Percentiles rank a stretch among this genome's conserved stretches.
Evolutionary conservation across 2,113 vertebrate genomes (phyloP).

Genomic region (Thermophis baileyi): DNA sequence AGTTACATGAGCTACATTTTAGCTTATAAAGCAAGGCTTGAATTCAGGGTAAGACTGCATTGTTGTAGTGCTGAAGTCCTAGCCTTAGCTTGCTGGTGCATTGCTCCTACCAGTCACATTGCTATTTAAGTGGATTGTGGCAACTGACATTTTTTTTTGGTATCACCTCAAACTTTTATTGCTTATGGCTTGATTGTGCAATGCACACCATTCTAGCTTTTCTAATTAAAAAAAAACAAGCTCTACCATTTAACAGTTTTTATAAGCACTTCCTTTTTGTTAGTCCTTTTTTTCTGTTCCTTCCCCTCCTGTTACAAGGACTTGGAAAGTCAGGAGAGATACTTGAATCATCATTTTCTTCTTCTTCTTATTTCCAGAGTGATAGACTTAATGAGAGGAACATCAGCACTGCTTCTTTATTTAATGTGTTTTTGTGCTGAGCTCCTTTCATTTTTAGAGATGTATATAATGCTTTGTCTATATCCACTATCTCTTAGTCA

Average conservation of each 20-base stretch:
- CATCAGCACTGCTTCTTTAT: background rate
- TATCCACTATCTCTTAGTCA: background rate
- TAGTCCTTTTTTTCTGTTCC: background rate
- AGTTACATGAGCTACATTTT: background rate
- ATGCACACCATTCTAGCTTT: background rate
- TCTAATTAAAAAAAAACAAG: background rate
- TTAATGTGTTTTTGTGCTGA: background rate
- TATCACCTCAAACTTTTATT: background rate
- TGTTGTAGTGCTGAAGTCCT: background rate
- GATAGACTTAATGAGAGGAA: background rate
- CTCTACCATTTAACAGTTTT: background rate
- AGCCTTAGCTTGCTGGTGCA: background rate
- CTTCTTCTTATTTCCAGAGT: background rate
- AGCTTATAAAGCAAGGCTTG: background rate
- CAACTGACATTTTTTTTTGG: background rate
- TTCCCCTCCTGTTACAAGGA: background rate
- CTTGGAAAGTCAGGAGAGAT: background rate
- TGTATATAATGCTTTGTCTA: background rate
- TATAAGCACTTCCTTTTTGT: background rate
- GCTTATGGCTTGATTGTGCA: background rate
- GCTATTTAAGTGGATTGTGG: background rate
- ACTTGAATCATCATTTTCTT: background rate
- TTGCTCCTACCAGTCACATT: background rate
- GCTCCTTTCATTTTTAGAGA: background rate
- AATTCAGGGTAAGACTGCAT: background rate